These are phyloP conservation scores for Lepidocyrtoides sp. DNA, from an alignment of 2,888 invertebrate genomes.

Conservation along the genomic window DNA sequence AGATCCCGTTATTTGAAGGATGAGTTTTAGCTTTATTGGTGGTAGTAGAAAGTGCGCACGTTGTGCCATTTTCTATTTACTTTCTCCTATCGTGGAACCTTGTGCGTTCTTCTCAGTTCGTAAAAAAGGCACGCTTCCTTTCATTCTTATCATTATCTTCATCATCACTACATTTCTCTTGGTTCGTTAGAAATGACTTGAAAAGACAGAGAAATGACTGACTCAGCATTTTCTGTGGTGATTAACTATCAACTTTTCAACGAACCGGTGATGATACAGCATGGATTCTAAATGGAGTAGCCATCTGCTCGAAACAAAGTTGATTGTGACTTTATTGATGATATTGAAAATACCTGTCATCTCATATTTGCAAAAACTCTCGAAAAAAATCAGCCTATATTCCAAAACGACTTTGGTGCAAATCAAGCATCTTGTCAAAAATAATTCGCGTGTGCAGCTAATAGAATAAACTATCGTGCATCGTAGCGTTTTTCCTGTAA, in stretches of 20 bases:
- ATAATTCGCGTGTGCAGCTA: too few relatives aligned
- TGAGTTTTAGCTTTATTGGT: neutral
- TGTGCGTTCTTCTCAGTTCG: neutral
- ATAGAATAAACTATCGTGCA: too few relatives aligned
- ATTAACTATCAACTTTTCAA: neutral
- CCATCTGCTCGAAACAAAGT: neutral
- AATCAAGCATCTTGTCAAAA: too few relatives aligned
- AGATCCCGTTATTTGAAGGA: neutral
- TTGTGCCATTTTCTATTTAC: neutral
- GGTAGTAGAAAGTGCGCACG: neutral
- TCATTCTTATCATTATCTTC: neutral
- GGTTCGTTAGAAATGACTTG: neutral
- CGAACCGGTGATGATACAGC: neutral
- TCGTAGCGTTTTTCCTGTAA: too few relatives aligned
- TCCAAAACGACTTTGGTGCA: too few relatives aligned
- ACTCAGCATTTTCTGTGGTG: neutral
- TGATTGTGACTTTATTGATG: too few relatives aligned
- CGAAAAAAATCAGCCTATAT: too few relatives aligned
- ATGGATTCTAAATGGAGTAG: neutral
- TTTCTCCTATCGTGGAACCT: neutral
- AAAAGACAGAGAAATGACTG: neutral
- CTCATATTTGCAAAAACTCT: too few relatives aligned
- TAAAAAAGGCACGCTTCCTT: constrained; percentile 25
- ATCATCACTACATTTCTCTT: too few relatives aligned
- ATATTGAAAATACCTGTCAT: too few relatives aligned